phyloP scores from a whole-genome alignment of 1,140 invertebrate genomes.

The Camponotus floridanus region DNA sequence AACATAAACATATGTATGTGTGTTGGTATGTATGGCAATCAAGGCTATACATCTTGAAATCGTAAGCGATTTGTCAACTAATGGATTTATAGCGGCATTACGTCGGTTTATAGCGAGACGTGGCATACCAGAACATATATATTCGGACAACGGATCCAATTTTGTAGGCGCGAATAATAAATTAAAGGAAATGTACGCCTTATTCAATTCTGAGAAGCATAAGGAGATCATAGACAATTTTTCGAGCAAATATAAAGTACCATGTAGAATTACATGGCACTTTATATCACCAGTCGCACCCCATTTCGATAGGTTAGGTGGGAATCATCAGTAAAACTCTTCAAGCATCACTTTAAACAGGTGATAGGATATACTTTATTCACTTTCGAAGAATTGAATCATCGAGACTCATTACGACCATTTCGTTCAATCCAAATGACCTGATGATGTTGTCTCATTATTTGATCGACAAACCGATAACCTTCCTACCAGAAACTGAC shows the following conservation, averaged over 20 bases:
- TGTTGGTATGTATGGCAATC: background rate
- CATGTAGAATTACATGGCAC: conserved; percentile 28
- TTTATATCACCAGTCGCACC: conserved; percentile 44
- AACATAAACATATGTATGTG: too few relatives aligned
- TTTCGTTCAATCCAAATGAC: conserved; percentile 10
- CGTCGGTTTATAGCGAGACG: background rate
- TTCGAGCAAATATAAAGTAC: too few relatives aligned
- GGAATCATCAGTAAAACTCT: conserved; percentile 14
- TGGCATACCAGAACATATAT: background rate
- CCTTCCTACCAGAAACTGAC: background rate
- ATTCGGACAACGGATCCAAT: conserved; percentile 50
- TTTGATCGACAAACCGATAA: background rate
- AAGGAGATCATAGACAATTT: background rate
- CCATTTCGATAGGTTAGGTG: conserved; percentile 53
- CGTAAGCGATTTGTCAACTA: background rate
- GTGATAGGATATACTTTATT: background rate
- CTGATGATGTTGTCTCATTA: background rate
- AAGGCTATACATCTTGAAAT: background rate
- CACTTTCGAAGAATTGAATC: conserved; percentile 40
- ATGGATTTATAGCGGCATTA: background rate
- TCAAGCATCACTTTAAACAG: conserved; percentile 21
- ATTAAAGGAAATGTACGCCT: conserved; percentile 10
- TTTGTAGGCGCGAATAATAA: conserved; percentile 41
- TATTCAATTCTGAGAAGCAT: background rate
- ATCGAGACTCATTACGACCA: background rate